Evolutionary conservation across 2,888 invertebrate species (phyloP), one percentile per base, ranked within the genome.

Genomic region (Temnothorax ravouxi): DNA sequence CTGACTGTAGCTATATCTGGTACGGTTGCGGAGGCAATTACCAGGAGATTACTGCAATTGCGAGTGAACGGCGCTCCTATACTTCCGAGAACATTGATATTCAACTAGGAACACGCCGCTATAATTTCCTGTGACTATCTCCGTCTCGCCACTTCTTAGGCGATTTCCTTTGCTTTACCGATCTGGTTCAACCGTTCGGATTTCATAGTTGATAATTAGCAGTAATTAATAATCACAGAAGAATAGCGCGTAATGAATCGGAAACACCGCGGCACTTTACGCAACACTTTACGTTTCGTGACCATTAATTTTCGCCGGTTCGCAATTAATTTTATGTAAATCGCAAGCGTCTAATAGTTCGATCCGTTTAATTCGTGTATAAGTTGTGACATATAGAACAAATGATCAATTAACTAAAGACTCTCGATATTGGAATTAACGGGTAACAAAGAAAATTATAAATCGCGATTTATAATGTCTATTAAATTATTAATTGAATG

Each of bases 51-150:
- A 89, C 90, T 91, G 89, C 90, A 89, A 91, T 91, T 89, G 91
- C 87, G 79, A 89, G 86, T 83, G 89, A 89, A 86, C 90, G 81
- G 84, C 54, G 76, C 84, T 84, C 83, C 88, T 77, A 87, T 86
- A 88, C 87, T 92, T 91, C 89, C 91, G 87, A 90, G 84, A 83
- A 84, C 91, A 93, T 93, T 93, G 92, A 93, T 92, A 92, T 93
- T 93, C 92, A 91, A 92, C 90, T 89, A 90, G 92, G 79, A 90
- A 88, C 91, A 91, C 90, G 90, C 88, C 88, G 88, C 88, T 87
- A 88, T 91, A 91, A 92, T 92, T 93, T 91, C 89, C 89, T 84
- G 84, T 82, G 83, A 86, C 86, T 61, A 72, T 80, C 79, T 38
- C 47, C 72, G 72, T 71, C 59, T 44, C 79, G 59, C 71, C 44